Evolutionary conservation across 2,888 invertebrate species (phyloP).

Genomic region (Caradrina kadenii): DNA sequence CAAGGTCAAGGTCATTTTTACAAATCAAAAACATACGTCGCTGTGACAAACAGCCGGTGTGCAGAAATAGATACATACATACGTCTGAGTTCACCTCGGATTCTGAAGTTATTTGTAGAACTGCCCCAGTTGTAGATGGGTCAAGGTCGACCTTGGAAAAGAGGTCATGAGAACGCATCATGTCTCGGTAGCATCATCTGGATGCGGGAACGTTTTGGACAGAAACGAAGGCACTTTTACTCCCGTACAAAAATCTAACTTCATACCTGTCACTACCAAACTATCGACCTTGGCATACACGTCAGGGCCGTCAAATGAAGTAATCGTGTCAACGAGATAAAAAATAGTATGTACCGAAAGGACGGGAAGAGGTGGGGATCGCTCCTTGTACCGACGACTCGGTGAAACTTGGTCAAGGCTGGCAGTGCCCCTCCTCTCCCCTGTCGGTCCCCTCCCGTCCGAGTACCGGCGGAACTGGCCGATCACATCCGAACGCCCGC

Average conservation of each 20-base stretch:
- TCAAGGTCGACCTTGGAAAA: constrained; percentile 84
- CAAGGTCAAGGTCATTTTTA: constrained; percentile 91
- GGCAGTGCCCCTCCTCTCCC: constrained; percentile 77
- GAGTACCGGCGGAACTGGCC: constrained; percentile 78
- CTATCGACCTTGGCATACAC: constrained; percentile 78
- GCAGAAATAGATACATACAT: constrained; percentile 83
- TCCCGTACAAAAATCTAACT: constrained; percentile 23
- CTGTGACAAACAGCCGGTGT: constrained; percentile 82
- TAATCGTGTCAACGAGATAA: constrained; percentile 87
- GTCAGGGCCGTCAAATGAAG: constrained; percentile 80
- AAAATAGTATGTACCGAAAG: constrained; percentile 80
- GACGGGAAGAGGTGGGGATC: constrained; percentile 90
- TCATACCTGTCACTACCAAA: constrained; percentile 59
- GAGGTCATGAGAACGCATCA: constrained; percentile 73
- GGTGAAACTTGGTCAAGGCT: constrained; percentile 91
- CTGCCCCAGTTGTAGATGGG: constrained; percentile 85
- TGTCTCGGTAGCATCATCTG: constrained; percentile 42
- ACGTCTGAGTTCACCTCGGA: constrained; percentile 83
- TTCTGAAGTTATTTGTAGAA: constrained; percentile 84
- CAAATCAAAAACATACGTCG: constrained; percentile 87
- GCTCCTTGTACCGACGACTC: constrained; percentile 89
- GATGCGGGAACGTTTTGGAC: constrained; percentile 20
- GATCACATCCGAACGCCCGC: constrained; percentile 80
- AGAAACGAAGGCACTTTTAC: constrained; percentile 21
- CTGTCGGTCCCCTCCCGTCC: constrained; percentile 69